These are phyloP conservation scores for Sclerurus mexicanus DNA, from an alignment of 2,113 vertebrate species.

Conservation along the genomic window DNA sequence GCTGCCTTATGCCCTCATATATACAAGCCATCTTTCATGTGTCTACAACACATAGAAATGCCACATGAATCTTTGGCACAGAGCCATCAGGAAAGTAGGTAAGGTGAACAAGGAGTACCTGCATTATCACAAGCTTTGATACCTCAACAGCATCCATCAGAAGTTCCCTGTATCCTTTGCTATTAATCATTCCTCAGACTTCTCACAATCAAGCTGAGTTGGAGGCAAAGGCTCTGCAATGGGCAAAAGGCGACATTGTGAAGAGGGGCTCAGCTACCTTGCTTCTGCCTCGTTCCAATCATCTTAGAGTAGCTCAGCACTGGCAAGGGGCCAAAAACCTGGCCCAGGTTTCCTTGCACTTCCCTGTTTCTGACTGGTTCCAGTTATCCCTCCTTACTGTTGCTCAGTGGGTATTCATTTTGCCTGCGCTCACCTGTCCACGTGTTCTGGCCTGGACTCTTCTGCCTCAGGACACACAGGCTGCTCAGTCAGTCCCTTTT, in stretches of 20 bases:
- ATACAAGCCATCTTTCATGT: not conserved
- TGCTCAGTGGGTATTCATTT: not conserved
- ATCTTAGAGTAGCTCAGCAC: not conserved
- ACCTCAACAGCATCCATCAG: not conserved
- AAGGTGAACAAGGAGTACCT: not conserved
- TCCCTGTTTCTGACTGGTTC: not conserved
- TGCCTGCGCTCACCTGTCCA: not conserved
- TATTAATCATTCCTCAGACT: not conserved
- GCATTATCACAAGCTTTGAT: not conserved
- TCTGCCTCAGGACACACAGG: not conserved
- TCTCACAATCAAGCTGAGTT: accelerated
- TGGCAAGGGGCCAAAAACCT: not conserved
- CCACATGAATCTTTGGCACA: not conserved
- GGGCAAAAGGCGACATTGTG: not conserved
- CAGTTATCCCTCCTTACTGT: not conserved
- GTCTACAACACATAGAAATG: not conserved
- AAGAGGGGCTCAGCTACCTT: not conserved
- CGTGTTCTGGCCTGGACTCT: not conserved
- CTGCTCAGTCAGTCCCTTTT: not conserved
- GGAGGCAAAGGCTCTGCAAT: not conserved
- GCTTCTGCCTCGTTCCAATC: not conserved
- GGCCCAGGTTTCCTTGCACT: not conserved
- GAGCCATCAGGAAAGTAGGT: not conserved
- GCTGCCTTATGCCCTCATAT: not conserved
- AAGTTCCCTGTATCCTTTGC: not conserved